phyloP scores from a whole-genome alignment of 2,888 invertebrate genomes.

The Lysandra bellargus region DNA sequence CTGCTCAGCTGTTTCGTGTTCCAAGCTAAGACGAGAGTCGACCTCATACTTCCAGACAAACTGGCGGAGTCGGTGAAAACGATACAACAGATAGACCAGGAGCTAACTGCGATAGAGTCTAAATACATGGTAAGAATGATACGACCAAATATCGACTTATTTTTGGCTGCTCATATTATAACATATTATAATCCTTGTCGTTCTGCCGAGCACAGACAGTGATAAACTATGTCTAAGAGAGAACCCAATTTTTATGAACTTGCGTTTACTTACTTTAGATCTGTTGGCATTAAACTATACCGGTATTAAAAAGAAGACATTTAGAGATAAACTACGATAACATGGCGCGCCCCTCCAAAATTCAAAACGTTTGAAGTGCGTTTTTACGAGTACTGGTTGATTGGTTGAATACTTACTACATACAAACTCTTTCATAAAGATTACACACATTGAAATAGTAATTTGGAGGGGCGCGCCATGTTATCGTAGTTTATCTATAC shows the following conservation, averaged over 20 bases:
- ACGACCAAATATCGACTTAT: not conserved
- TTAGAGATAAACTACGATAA: too few relatives aligned
- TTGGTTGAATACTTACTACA: too few relatives aligned
- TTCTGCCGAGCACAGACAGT: not conserved
- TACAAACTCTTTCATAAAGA: too few relatives aligned
- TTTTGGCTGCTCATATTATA: not conserved
- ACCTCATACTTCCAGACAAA: slow-evolving; percentile 80
- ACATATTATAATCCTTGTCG: not conserved
- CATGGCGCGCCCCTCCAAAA: too few relatives aligned
- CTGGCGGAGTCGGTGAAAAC: slow-evolving; percentile 84
- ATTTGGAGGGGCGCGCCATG: too few relatives aligned
- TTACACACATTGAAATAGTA: too few relatives aligned
- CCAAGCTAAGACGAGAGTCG: slow-evolving; percentile 87
- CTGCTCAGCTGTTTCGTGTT: slow-evolving; percentile 95
- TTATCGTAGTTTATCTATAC: too few relatives aligned
- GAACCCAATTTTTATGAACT: too few relatives aligned
- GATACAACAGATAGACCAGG: slow-evolving; percentile 85
- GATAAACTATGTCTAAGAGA: not conserved
- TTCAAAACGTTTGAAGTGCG: too few relatives aligned
- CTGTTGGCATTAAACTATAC: too few relatives aligned
- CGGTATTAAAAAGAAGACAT: too few relatives aligned
- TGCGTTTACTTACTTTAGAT: not conserved
- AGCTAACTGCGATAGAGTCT: slow-evolving; percentile 84
- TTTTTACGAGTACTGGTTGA: too few relatives aligned
- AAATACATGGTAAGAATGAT: slow-evolving; percentile 76